Conservation (phyloP, 2,797 vertebrate species). For the Poeciliopsis paucimaculata region DNA sequence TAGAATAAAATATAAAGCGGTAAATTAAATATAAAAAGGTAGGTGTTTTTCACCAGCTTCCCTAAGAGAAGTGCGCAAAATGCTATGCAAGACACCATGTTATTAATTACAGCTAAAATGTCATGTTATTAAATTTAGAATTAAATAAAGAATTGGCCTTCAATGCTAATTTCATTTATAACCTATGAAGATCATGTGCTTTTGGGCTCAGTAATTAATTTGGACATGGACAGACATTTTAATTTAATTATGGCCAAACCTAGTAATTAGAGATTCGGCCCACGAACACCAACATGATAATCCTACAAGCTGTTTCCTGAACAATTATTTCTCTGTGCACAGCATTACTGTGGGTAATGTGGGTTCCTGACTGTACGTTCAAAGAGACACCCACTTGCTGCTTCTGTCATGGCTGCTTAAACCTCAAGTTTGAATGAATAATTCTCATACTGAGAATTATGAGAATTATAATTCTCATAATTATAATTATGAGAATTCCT, state of each 20-base stretch:
- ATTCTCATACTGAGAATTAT: background rate
- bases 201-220: conserved; percentile 45
- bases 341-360: background rate
- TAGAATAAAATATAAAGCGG: conserved; percentile 25
- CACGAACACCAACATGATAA: conserved; percentile 17
- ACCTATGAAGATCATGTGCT: conserved; percentile 29
- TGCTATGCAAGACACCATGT: conserved; percentile 19
- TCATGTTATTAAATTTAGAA: conserved; percentile 49
- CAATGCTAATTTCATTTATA: conserved; percentile 48
- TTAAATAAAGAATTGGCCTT: conserved; percentile 46
- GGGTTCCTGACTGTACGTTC: background rate
- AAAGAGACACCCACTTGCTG: background rate
- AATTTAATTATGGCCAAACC: conserved; percentile 31
- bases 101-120: conserved; percentile 60
- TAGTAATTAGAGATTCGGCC: conserved; percentile 8
- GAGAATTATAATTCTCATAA: too few species aligned
- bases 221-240: conserved; percentile 25
- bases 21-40: conserved; percentile 22
- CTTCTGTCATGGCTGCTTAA: background rate
- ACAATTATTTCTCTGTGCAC: background rate
- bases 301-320: conserved; percentile 10
- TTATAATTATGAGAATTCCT: too few species aligned
- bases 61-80: conserved; percentile 25
- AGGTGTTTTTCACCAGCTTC: conserved; percentile 14
- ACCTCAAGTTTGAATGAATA: background rate